phyloP scores from a whole-genome alignment of 2,888 invertebrate species.

The Neoscelio sp. region DNA sequence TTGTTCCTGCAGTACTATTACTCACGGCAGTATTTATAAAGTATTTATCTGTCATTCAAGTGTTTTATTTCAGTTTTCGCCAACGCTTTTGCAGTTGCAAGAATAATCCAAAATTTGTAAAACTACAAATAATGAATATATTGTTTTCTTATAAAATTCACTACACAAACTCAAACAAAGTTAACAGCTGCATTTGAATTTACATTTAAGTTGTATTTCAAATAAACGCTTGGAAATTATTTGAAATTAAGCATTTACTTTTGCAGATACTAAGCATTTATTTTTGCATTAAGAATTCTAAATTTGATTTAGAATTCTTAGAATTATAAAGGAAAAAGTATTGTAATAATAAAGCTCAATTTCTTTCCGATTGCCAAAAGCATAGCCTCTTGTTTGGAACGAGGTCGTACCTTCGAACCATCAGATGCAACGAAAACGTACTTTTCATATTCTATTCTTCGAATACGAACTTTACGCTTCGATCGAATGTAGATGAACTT shows the following conservation, averaged over 20 bases:
- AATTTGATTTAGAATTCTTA: too few relatives aligned
- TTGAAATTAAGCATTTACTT: too few relatives aligned
- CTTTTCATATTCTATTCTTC: constrained; percentile 20
- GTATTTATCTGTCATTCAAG: constrained; percentile 10
- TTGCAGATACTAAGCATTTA: too few relatives aligned
- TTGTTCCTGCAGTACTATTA: constrained; percentile 6
- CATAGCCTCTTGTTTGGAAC: constrained; percentile 5
- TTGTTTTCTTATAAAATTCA: too few relatives aligned
- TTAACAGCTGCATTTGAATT: too few relatives aligned
- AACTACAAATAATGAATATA: neutral
- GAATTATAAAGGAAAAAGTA: too few relatives aligned
- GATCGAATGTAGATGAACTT: constrained; percentile 33
- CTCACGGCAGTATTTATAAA: constrained; percentile 9
- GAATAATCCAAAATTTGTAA: neutral
- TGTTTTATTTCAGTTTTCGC: neutral
- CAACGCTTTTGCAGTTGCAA: neutral
- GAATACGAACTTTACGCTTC: constrained; percentile 13
- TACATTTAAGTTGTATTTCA: too few relatives aligned
- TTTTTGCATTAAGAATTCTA: too few relatives aligned
- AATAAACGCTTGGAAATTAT: too few relatives aligned
- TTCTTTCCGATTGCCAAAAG: constrained; percentile 1
- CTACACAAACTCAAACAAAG: too few relatives aligned
- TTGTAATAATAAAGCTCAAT: constrained; percentile 6
- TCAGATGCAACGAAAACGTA: constrained; percentile 19
- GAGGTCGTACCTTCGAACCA: constrained; percentile 7